Evolutionary conservation across 1,140 invertebrate genomes (phyloP), one percentile per base, ranked within the genome.

Genomic region (Reticulitermes speratus): DNA sequence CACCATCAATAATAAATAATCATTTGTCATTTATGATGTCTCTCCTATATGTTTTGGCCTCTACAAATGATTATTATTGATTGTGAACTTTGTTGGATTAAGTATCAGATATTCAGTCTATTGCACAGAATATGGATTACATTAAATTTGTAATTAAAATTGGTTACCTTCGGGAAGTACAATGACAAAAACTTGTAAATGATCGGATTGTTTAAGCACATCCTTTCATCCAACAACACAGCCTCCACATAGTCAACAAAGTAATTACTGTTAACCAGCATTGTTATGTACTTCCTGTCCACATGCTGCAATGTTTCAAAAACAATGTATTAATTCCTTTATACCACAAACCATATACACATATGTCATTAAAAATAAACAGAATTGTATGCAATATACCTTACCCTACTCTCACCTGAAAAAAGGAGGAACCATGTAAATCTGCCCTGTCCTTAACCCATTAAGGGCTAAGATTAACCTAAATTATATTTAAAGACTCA

Each of bases 241-340:
- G 96, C 94, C 88, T 97, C 96, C 83, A 97, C 94, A 89, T 97
- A 97, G 90, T 97, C 96, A 32, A 96, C 94, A 87, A 97, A 95
- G 87, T 95, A 96, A 88, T 94, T 96, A 88, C 95, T 96, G 86
- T 94, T 95, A 65, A 95, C 93, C 75, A 97, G 91, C 91, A 96
- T 95, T 86, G 94, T 93, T 87, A 97, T 94, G 89, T 96, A 95
- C 88, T 96, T 96, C 84, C 94, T 92, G 88, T 96, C 96, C 75
- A 96, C 93, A 91, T 96, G 93, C 91, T 93, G 89, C 1, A 90
- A 89, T 88, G 89, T 75, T 38, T 30, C 1, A 30, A 89, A 86
- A 86, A 85, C 88, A 44, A 81, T 84, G 84, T 83, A 52, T 87
- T 25, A 88, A 87, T 23, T 21, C 9, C 19, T 55, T 19, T 21